Percentiles rank a stretch among this genome's conserved stretches.
Evolutionary conservation across 1,140 invertebrate species (phyloP).

Genomic region (Zeugodacus cucurbitae): DNA sequence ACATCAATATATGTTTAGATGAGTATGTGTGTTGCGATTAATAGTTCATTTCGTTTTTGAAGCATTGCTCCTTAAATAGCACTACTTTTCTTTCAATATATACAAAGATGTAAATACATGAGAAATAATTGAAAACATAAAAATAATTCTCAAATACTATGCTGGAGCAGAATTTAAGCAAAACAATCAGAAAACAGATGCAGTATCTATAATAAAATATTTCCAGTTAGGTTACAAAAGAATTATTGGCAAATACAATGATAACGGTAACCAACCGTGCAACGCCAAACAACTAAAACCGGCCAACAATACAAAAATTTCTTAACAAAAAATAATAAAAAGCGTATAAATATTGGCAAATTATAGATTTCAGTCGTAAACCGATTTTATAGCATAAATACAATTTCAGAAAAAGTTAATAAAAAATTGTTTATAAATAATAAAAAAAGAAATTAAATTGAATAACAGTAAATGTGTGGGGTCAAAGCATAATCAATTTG

Average conservation of each 20-base stretch:
- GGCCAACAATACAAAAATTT: background rate
- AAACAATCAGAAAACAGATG: background rate
- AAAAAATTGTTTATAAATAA: background rate
- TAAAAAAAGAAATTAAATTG: background rate
- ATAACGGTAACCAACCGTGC: background rate
- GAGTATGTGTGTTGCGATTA: background rate
- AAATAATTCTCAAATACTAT: background rate
- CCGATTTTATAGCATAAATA: background rate
- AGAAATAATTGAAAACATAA: background rate
- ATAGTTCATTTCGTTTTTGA: background rate
- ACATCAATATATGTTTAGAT: no score
- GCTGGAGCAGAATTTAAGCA: background rate
- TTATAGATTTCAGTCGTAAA: background rate
- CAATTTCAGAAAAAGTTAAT: background rate
- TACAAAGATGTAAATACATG: background rate
- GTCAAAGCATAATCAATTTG: background rate
- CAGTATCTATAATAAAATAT: background rate
- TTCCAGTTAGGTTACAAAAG: background rate
- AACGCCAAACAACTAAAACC: background rate
- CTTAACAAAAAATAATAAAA: background rate
- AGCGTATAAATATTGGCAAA: background rate
- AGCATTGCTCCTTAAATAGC: background rate
- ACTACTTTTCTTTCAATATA: background rate
- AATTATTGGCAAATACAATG: background rate
- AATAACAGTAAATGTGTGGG: background rate